These are phyloP conservation scores for Orbicella faveolata DNA, from an alignment of 64 coral and sea anemone species.

Conservation along the genomic window DNA sequence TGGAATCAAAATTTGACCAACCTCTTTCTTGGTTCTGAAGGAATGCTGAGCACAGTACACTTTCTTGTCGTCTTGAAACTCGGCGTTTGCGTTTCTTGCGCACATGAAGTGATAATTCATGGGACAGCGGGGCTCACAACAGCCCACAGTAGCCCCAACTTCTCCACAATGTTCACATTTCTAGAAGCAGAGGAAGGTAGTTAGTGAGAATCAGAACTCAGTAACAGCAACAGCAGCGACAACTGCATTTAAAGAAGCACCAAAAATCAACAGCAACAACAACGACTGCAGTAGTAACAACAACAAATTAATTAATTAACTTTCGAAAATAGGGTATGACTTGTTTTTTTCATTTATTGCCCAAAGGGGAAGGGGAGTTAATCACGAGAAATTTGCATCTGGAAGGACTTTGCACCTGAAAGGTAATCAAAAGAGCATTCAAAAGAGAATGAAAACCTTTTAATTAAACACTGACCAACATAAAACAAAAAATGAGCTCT, in stretches of 20 bases:
- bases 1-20: neutral
- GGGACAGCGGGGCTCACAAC: slow-evolving; percentile 92
- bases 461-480: too few species aligned
- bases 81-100: slow-evolving; percentile 72
- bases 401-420: too few species aligned
- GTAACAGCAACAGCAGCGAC: neutral
- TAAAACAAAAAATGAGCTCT: too few species aligned
- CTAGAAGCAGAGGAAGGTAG: slow-evolving; percentile 8
- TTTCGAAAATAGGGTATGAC: too few species aligned
- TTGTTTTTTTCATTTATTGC: too few species aligned
- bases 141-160: slow-evolving; percentile 94
- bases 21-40: slow-evolving; percentile 72
- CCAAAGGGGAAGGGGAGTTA: too few species aligned
- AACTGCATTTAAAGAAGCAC: neutral
- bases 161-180: slow-evolving; percentile 83
- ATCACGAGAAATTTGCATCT: too few species aligned
- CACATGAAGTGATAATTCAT: slow-evolving; percentile 99
- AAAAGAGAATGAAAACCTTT: too few species aligned
- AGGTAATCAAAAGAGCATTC: too few species aligned
- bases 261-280: too few species aligned
- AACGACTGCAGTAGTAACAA: too few species aligned
- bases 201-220: neutral
- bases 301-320: too few species aligned
- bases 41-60: slow-evolving; percentile 91
- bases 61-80: slow-evolving; percentile 94